Evolutionary conservation across 2,888 invertebrate species (phyloP), one percentile per base, ranked within the genome.

Genomic region (Lordiphosa andalusiaca): DNA sequence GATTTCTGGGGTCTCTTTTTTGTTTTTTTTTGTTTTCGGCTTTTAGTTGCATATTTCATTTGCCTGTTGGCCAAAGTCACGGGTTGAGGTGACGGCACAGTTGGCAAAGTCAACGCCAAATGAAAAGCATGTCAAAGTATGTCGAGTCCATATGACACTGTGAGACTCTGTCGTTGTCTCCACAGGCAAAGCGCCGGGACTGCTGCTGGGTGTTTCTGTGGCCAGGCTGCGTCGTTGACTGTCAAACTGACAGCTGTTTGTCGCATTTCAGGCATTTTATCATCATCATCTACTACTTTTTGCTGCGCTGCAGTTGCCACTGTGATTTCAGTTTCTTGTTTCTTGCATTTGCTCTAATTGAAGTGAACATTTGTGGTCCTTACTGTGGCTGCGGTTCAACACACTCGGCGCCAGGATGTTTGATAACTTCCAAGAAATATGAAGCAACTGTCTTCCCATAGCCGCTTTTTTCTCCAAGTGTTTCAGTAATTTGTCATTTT

Each of bases 161-260:
- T 51, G 61, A 57, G 56, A 40, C 50, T 12, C 37, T 39, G 6
- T 40, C 10, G 9, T 35, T 41, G 25, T 35, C 50, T 36, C 19
- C 25, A 30, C 30, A 30, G 30, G 9, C 30, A 30, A 9, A 30
- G 30, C 30, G 30, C 30, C 30, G 3, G 9, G 30, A 30, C 16
- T 16, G 4, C 30, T 30, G 35, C 36, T 42, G 36, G 33, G 33
- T 62, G 52, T 38, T 52, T 59, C 50, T 75, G 64, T 67, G 71
- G 53, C 48, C 55, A 64, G 60, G 41, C 42, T 54, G 53, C 61
- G 58, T 59, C 71, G 67, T 77, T 66, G 69, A 46, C 82, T 67
- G 81, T 75, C 70, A 62, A 39, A 42, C 58, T 78, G 78, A 75
- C 80, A 78, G 72, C 72, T 82, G 82, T 77, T 84, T 81, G 81